phyloP scores from a whole-genome alignment of 2,113 vertebrate genomes.

The Pagrus major region DNA sequence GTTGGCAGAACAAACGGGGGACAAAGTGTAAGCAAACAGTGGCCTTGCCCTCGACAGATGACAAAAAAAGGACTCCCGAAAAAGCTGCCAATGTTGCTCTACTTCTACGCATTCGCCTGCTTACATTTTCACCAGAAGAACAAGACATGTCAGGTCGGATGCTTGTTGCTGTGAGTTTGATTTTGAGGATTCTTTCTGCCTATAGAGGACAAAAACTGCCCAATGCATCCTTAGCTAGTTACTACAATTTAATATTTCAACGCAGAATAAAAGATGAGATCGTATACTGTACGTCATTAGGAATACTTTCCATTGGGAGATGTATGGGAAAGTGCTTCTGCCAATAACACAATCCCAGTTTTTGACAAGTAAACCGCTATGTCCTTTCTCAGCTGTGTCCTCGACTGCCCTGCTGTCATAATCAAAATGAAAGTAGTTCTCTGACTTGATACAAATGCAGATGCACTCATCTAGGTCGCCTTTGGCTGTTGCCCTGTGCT shows the following conservation, averaged over 20 bases:
- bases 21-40: not conserved
- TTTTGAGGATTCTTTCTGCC: not conserved
- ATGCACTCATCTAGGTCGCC: constrained; percentile 35
- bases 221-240: not conserved
- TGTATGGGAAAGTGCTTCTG: too few relatives aligned
- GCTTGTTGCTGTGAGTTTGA: not conserved
- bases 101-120: not conserved
- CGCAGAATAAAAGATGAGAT: not conserved
- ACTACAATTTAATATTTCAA: not conserved
- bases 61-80: not conserved
- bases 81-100: not conserved
- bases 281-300: too few relatives aligned
- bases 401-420: constrained; percentile 20
- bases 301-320: not conserved
- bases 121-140: not conserved
- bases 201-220: not conserved
- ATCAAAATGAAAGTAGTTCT: constrained; percentile 26
- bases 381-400: not conserved
- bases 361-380: not conserved
- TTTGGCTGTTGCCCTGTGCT: constrained; percentile 14
- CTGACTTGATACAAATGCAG: constrained; percentile 21
- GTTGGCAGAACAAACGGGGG: not conserved
- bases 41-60: not conserved
- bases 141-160: too few relatives aligned
- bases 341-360: not conserved